Evolutionary conservation across 2,797 vertebrate species (phyloP).

Genomic region (Eulemur mongoz): DNA sequence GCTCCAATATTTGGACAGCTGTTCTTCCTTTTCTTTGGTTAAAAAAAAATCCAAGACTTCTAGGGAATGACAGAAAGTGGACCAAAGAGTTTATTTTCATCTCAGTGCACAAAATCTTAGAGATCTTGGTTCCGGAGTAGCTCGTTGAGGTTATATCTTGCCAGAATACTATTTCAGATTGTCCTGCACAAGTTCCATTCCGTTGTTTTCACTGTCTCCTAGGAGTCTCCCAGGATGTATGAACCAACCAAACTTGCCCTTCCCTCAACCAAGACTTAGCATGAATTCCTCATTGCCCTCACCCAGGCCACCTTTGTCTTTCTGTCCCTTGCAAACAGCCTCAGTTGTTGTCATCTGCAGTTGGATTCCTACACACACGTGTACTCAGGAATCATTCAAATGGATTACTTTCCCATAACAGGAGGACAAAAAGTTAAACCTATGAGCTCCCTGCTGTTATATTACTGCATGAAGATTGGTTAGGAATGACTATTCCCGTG

Average conservation of each 20-base stretch:
- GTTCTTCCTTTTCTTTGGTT: constrained; percentile 68
- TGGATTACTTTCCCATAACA: constrained; percentile 17
- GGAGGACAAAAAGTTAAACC: constrained; percentile 46
- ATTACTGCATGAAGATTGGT: constrained; percentile 7
- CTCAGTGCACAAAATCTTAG: not conserved
- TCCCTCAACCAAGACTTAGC: not conserved
- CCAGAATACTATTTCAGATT: not conserved
- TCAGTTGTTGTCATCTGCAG: not conserved
- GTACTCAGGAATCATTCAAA: not conserved
- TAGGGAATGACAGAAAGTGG: constrained; percentile 65
- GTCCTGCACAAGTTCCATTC: not conserved
- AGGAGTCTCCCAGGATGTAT: constrained; percentile 2
- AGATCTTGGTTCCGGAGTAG: not conserved
- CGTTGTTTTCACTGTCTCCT: not conserved
- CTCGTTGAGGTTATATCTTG: not conserved
- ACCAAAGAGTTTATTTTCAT: constrained; percentile 55
- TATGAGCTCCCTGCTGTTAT: constrained; percentile 46
- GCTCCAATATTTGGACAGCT: constrained; percentile 81
- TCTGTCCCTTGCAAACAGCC: not conserved
- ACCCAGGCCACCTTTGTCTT: not conserved
- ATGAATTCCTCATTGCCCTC: not conserved
- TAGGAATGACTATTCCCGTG: constrained; percentile 48
- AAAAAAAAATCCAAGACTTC: constrained; percentile 55
- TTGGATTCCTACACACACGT: not conserved
- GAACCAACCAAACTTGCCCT: not conserved